phyloP scores from a whole-genome alignment of 2,888 invertebrate genomes.

The Ryuthela nishihirai region DNA sequence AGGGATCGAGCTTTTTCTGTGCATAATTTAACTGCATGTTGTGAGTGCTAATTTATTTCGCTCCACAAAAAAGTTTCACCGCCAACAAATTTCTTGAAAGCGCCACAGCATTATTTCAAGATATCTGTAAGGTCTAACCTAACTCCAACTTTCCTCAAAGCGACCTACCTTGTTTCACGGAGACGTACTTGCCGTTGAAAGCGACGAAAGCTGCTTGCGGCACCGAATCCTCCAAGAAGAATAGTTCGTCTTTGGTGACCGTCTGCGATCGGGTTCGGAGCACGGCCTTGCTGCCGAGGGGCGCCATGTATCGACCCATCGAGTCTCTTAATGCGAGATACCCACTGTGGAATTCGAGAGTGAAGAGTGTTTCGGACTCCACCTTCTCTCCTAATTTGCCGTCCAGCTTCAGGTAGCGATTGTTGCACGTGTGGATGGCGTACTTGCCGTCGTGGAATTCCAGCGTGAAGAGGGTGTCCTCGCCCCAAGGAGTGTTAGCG shows the following conservation, averaged over 20 bases:
- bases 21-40: too few species aligned
- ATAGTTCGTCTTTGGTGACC: slow-evolving; percentile 92
- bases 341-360: slow-evolving; percentile 92
- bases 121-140: too few species aligned
- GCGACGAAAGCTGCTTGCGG: slow-evolving; percentile 73
- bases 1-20: too few species aligned
- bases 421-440: slow-evolving; percentile 92
- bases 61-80: too few species aligned
- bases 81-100: too few species aligned
- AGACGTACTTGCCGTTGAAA: slow-evolving; percentile 88
- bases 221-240: slow-evolving; percentile 92
- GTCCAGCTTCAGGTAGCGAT: slow-evolving; percentile 61
- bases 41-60: too few species aligned
- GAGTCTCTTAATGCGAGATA: slow-evolving; percentile 72
- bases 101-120: too few species aligned
- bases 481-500: slow-evolving; percentile 96
- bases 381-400: slow-evolving; percentile 46
- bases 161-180: slow-evolving; percentile 89
- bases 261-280: slow-evolving; percentile 88
- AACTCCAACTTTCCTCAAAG: too few species aligned
- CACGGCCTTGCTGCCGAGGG: slow-evolving; percentile 91
- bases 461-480: slow-evolving; percentile 91
- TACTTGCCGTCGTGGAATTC: slow-evolving; percentile 83
- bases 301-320: slow-evolving; percentile 84
- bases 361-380: slow-evolving; percentile 71